These are phyloP conservation scores for Synanthedon tipuliformis DNA, from an alignment of 2,888 invertebrate genomes.

Conservation along the genomic window DNA sequence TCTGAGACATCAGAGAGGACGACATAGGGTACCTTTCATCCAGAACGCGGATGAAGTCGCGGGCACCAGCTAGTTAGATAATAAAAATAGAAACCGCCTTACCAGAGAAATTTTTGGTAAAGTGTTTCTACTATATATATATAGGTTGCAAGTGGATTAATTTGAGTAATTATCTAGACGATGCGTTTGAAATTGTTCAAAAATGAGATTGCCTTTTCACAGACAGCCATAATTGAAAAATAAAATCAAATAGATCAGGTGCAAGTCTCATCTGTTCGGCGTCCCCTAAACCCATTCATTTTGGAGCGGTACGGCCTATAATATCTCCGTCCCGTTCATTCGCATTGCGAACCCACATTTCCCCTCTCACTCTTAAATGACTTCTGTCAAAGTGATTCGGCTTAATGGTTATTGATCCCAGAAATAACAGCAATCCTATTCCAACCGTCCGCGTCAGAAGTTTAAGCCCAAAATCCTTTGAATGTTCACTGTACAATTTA, in stretches of 20 bases:
- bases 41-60: no score
- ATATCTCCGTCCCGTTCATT: slow-evolving; percentile 27
- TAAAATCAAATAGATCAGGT: slow-evolving; percentile 38
- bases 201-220: not conserved
- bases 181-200: no score
- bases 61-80: no score
- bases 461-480: slow-evolving; percentile 20
- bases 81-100: no score
- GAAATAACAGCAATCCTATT: slow-evolving; percentile 10
- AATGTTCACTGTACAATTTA: slow-evolving; percentile 13
- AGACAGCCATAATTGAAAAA: not conserved
- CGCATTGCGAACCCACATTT: slow-evolving; percentile 17
- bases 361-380: slow-evolving; percentile 36
- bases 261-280: slow-evolving; percentile 43
- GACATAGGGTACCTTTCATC: no score
- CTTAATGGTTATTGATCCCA: slow-evolving; percentile 63
- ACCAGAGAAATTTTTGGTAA: no score
- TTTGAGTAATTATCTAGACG: no score
- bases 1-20: no score
- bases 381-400: slow-evolving; percentile 55
- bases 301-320: slow-evolving; percentile 28
- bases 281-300: slow-evolving; percentile 36
- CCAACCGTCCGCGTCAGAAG: not conserved
- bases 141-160: no score
- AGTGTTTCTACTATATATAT: no score